Evolutionary conservation across 2,888 invertebrate species (phyloP), one percentile per base, ranked within the genome.

Genomic region (Brenthis daphne): DNA sequence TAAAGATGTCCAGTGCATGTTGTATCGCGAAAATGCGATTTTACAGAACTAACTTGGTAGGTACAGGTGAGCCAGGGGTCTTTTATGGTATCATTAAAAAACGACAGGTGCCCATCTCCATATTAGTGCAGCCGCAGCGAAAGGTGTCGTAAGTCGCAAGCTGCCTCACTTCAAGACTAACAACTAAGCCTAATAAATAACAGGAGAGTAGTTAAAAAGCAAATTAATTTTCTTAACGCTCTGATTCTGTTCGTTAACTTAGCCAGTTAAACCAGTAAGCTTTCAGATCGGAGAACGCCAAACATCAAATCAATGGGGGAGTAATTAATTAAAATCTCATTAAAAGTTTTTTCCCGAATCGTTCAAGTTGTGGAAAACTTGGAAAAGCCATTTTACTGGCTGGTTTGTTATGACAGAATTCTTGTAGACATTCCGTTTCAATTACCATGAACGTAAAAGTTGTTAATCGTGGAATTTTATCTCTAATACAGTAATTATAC

Each of bases 321-420:
- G 77, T 76, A 86, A 88, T 88, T 86, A 88, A 89, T 89, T 85
- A 87, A 89, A 85, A 80, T 79, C 81, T 77, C 78, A 84, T 85
- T 80, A 78, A 78, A 75, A 81, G 37, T 85, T 87, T 87, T 89
- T 88, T 84, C 77, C 75, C 76, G 77, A 83, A 84, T 78, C 77
- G 60, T 74, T 80, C 78, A 43, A 63, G 37, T 77, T 72, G 77
- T 78, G 81, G 85, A 83, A 86, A 86, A 84, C 80, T 75, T 79
- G 83, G 86, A 86, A 85, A 87, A 85, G 81, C 79, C 73, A 33
- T 50, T 58, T 60, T 33, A 50, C 29, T 1, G 50, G 29, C 50
- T 50, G 48, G 60, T 60, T 50, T 60, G n/a, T 60, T 60, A 60
- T 60, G 12, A 50, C 33, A 16, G 50, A 60, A 29, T 29, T 58